Conservation (phyloP, 1,140 invertebrate genomes). For the Drosophila leontia region DNA sequence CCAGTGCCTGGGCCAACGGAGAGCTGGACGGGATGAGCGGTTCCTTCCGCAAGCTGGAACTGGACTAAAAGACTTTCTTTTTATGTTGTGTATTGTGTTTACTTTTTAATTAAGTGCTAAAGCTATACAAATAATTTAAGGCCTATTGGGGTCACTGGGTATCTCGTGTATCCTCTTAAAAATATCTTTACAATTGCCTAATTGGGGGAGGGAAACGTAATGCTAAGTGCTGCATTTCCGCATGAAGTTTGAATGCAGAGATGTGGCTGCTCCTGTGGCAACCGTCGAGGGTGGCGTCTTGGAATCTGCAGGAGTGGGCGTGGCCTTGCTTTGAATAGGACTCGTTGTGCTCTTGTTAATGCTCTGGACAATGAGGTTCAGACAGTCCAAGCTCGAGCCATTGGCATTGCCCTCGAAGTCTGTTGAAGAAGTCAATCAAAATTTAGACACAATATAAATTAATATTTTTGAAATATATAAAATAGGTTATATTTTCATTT, state of each 20-base stretch:
- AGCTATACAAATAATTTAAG: slow-evolving; percentile 65
- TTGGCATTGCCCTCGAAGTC: slow-evolving; percentile 64
- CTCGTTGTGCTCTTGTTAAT: slow-evolving; percentile 85
- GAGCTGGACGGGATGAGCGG: slow-evolving; percentile 83
- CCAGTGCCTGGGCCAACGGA: slow-evolving; percentile 58
- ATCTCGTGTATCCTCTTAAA: slow-evolving; percentile 75
- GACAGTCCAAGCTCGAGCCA: slow-evolving; percentile 87
- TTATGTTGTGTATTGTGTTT: slow-evolving; percentile 24
- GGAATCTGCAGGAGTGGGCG: slow-evolving; percentile 29
- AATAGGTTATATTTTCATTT: neutral
- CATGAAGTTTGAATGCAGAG: slow-evolving; percentile 75
- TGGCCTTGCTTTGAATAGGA: slow-evolving; percentile 31
- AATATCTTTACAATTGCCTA: slow-evolving; percentile 69
- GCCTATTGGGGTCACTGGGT: slow-evolving; percentile 66
- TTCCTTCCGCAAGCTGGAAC: slow-evolving; percentile 86
- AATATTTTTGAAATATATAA: neutral
- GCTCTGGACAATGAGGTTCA: slow-evolving; percentile 89
- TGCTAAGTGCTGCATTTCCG: slow-evolving; percentile 79
- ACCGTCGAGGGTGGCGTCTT: slow-evolving; percentile 17
- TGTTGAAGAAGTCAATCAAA: slow-evolving; percentile 35
- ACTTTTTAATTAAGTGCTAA: slow-evolving; percentile 63
- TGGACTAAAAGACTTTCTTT: slow-evolving; percentile 52
- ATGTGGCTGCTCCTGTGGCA: slow-evolving; percentile 19
- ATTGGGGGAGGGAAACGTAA: neutral
- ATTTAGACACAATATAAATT: too few relatives aligned